Base-by-base conservation (phyloP, 2,797 vertebrate genomes). In the Myotis vivesi region DNA sequence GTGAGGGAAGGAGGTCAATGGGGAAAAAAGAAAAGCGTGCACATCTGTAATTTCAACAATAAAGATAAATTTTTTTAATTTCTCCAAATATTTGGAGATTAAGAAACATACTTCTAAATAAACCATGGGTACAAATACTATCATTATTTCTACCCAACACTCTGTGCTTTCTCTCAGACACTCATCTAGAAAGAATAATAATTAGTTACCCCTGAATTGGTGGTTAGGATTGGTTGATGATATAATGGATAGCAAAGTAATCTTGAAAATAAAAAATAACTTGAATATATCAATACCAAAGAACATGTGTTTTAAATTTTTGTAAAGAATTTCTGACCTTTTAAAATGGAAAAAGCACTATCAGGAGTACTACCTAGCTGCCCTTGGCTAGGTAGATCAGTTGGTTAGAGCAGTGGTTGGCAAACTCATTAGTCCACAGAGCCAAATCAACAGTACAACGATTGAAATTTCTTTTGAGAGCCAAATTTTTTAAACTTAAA, bases 31-130 rank as follows among this genome's bases (percentile, higher is more conserved):
- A 13, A 59, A 59, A 28, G 57, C 13, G 11, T 11, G 5, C 57
- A 59, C 25, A 59, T 46, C 25, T 59, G 25, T 59, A 59, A 59
- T 59, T 59, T 28, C 25, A 59, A 59, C 25, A 59, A 28, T 59
- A 13, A 59, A 28, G 11, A 59, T 28, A 59, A 28, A 13, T 28
- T 28, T 59, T 59, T 59, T 28, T 44, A 33, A 73, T 30, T 68
- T 36, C 12, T 79, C 17, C 11, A 59, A 71, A 71, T 71, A 59
- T 76, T 71, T 86, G 30, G 64, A 71, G 69, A 71, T 69, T 49
- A 90, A 94, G 64, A 85, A 93, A 64, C 16, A 87, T 9, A 77
- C 15, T 89, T 77, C 16, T 91, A 33, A 85, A 23, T 77, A 86
- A 90, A 8, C 17, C n/a, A 20, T 69, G n/a, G 69, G 22, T 73